Percentiles rank a stretch among this genome's conserved stretches.
Conservation (phyloP, 2,113 vertebrate genomes). For the Colistium nudipinnis region DNA sequence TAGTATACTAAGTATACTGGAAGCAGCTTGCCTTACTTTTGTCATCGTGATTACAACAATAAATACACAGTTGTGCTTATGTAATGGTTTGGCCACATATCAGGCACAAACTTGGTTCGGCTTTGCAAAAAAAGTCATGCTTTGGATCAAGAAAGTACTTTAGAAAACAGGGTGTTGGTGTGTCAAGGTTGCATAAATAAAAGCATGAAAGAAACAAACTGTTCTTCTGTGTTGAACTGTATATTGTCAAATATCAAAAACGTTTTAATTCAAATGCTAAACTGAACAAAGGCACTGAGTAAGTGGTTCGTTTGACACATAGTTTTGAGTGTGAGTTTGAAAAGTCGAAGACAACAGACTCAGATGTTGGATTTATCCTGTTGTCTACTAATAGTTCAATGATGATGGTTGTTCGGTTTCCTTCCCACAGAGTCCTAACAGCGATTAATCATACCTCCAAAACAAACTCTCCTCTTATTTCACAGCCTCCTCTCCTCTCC, state of each 20-base stretch:
- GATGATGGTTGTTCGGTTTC: conserved; percentile 38
- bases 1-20: not conserved
- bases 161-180: no score
- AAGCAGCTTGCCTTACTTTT: not conserved
- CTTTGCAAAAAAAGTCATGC: no score
- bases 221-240: no score
- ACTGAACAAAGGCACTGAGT: not conserved
- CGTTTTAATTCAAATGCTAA: no score
- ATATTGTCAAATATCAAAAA: no score
- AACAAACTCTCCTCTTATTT: conserved; percentile 43
- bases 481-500: conserved; percentile 18
- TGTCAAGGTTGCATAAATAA: no score
- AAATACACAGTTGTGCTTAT: no score
- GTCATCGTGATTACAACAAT: no score
- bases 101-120: no score
- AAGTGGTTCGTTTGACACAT: not conserved
- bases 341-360: conserved; percentile 27
- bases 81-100: no score
- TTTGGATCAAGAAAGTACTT: no score
- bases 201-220: no score
- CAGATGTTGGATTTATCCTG: conserved; percentile 18
- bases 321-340: conserved; percentile 16
- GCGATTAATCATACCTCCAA: conserved; percentile 52
- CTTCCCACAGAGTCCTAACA: conserved; percentile 45
- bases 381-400: conserved; percentile 48